A percentile compares a stretch with the other conserved stretches of the same genome.
These are phyloP conservation scores for Steinernema carpocapsae DNA, from an alignment of 2,888 invertebrate genomes.

Conservation along the genomic window DNA sequence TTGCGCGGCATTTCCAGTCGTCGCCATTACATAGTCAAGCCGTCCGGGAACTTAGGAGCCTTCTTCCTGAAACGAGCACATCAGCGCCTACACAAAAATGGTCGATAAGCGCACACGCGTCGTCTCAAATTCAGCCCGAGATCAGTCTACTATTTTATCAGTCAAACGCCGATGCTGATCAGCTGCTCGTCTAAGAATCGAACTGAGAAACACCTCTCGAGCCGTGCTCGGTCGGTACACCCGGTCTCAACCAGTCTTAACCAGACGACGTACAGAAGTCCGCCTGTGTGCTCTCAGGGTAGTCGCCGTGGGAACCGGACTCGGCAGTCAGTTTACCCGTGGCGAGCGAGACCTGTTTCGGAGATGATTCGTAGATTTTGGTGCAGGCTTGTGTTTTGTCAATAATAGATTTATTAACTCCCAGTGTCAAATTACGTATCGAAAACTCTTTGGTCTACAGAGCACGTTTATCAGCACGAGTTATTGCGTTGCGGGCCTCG, in stretches of 20 bases:
- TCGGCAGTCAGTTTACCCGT: too few relatives aligned
- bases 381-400: too few relatives aligned
- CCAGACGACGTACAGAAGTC: too few relatives aligned
- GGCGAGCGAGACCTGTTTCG: too few relatives aligned
- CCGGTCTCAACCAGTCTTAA: neutral
- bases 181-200: neutral
- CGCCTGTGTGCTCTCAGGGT: too few relatives aligned
- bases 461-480: too few relatives aligned
- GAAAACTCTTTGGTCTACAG: too few relatives aligned
- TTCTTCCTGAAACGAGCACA: neutral
- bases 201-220: neutral
- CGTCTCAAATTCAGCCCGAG: neutral
- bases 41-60: neutral
- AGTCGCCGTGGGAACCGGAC: too few relatives aligned
- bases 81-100: neutral
- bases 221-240: slow-evolving; percentile 9
- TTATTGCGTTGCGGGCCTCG: too few relatives aligned
- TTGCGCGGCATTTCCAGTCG: slow-evolving; percentile 19
- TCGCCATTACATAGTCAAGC: slow-evolving; percentile 25
- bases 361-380: too few relatives aligned
- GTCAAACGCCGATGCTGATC: neutral
- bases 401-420: too few relatives aligned
- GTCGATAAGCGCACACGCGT: neutral
- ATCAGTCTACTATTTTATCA: neutral
- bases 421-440: too few relatives aligned